A percentile compares a stretch with the other conserved stretches of the same genome.
Evolutionary conservation across 2,888 invertebrate genomes (phyloP).

Genomic region (Hypomecis atomaria): DNA sequence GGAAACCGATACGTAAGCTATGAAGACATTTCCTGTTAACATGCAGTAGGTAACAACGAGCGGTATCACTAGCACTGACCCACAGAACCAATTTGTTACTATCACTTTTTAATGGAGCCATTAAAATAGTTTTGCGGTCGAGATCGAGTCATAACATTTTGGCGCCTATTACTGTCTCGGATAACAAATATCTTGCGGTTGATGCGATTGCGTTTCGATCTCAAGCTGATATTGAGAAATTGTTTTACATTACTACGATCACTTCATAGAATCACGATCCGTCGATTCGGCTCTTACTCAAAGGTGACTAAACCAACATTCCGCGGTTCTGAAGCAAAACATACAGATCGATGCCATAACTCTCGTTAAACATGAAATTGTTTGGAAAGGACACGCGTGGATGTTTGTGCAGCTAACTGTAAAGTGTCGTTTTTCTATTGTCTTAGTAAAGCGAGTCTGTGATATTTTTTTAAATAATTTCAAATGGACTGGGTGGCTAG

Average conservation of each 20-base stretch:
- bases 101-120: constrained; percentile 80
- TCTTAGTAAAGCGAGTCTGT: background rate
- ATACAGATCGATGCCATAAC: constrained; percentile 51
- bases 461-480: background rate
- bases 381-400: constrained; percentile 53
- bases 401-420: constrained; percentile 57
- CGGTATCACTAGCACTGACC: constrained; percentile 52
- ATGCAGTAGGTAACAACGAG: constrained; percentile 51
- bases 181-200: constrained; percentile 75
- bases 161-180: constrained; percentile 62
- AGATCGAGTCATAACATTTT: constrained; percentile 69
- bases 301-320: constrained; percentile 57
- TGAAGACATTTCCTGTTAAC: constrained; percentile 63
- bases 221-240: constrained; percentile 64
- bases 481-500: background rate
- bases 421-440: constrained; percentile 66
- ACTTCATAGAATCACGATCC: constrained; percentile 52
- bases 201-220: constrained; percentile 57
- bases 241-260: constrained; percentile 60
- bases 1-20: constrained; percentile 51
- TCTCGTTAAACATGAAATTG: constrained; percentile 48
- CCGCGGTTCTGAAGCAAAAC: constrained; percentile 46
- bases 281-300: constrained; percentile 48
- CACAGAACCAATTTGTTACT: constrained; percentile 75
- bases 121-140: constrained; percentile 78